These are phyloP conservation scores for Diploptera punctata DNA, from an alignment of 2,888 invertebrate genomes.

Conservation along the genomic window DNA sequence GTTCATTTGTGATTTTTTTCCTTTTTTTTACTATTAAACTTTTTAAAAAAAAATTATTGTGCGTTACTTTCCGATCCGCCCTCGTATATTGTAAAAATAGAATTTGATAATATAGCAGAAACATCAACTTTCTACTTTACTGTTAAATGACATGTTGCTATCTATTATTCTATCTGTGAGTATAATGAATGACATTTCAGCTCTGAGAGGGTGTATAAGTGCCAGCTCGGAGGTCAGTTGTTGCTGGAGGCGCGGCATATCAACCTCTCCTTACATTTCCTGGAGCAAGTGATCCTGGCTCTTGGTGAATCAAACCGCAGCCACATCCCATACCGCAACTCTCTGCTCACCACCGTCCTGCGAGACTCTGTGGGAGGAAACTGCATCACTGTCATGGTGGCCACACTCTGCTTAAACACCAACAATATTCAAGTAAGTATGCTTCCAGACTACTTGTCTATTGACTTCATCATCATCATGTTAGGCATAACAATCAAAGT, in stretches of 20 bases:
- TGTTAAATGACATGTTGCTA: too few species aligned
- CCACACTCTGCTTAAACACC: conserved; percentile 54
- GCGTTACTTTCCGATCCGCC: too few species aligned
- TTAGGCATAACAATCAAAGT: too few species aligned
- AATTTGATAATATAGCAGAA: neutral
- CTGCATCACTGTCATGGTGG: conserved; percentile 61
- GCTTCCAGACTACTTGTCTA: too few species aligned
- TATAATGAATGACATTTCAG: too few species aligned
- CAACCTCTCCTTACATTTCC: conserved; percentile 62
- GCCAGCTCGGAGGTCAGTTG: conserved; percentile 56
- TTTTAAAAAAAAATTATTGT: too few species aligned
- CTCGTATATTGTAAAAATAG: neutral
- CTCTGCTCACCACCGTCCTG: conserved; percentile 60
- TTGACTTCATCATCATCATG: neutral
- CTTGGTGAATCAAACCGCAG: conserved; percentile 42
- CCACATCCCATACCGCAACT: conserved; percentile 60
- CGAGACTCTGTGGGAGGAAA: conserved; percentile 62
- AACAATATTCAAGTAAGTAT: conserved; percentile 51
- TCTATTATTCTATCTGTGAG: too few species aligned
- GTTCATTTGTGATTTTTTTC: too few species aligned
- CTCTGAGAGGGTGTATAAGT: conserved; percentile 60
- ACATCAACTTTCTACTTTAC: too few species aligned
- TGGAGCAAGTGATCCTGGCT: conserved; percentile 54
- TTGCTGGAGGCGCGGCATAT: conserved; percentile 61
- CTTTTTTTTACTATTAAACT: too few species aligned